Evolutionary conservation across 2,888 invertebrate species (phyloP), one percentile per base, ranked within the genome.

Genomic region (Chromoteleia sp.): DNA sequence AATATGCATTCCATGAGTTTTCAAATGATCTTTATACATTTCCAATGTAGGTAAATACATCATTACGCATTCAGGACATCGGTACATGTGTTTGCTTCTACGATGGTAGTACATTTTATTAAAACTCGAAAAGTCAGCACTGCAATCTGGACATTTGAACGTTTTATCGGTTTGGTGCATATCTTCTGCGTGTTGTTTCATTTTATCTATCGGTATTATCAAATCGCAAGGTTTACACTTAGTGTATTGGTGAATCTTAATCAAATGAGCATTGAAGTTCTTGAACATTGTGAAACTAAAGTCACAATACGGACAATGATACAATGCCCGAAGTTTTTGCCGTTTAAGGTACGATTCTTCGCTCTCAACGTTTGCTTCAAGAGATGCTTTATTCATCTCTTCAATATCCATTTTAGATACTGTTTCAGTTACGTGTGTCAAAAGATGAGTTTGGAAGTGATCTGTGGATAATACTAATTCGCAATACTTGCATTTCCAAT

Each of bases 221-320:
- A 30, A 0, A 19, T 61, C 36, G 3, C 76, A 76, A 8, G 52
- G 45, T 45, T 54, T 52, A 36, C 76, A 76, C 15, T 68, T 68
- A 1, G 6, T 8, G 0, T 25, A 33, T 15, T 52, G 17, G 15
- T 76, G 76, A 4, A 59, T 25, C 14, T 76, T 61, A 0, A 14
- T 7, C 17, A 76, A 33, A 25, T 76, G 76, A 0, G 7, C 2
- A 4, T 61, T 76, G 0, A 68, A 30, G 7, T 12, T 33, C 3
- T 50, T 59, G 10, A 76, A 61, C 6, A 50, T 5, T 0, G 54
- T 68, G 36, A 68, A 68, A 36, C 61, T 76, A 36, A 61, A 45
- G 6, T 68, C 45, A 14, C 76, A 76, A 4, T 54, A 21, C 3
- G 54, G 76, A 54, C 76, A 76, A n/a, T 61, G 76, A 10, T 68